Base-by-base conservation (phyloP, 2,888 invertebrate species). In the Eristalinus sepulchralis region DNA sequence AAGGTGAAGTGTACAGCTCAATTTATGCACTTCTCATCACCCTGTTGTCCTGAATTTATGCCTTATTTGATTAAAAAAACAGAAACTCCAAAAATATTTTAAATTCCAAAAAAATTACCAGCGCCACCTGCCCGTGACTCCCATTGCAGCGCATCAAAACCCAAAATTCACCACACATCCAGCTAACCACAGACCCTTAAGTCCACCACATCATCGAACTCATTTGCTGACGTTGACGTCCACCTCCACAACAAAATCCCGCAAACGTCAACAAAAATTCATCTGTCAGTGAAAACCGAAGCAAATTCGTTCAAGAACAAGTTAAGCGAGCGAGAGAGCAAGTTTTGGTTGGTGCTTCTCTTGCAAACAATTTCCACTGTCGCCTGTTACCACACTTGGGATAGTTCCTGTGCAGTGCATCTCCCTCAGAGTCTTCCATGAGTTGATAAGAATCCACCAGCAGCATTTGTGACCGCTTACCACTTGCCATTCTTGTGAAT, bases 201-300 rank as follows among this genome's bases (percentile, higher is more conserved):
- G 31, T 22, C 66, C 68, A 86, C 86, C 86, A 86, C 83, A 83
- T 86, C 86, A 86, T 60, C 86, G 55, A 10, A 36, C 36, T 1
- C 62, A 31, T 55, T 83, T 75, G 86, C 70, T 86, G 86, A 86
- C 86, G 86, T 86, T 86, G 83, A 82, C 77, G 57, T 64, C 55
- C 72, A 59, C 73, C 59, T 39, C 47, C 39, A 66, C 86, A 83
- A 77, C 82, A 83, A 82, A 77, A 75, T 67, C 17, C 39, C 53
- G 62, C 59, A 86, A 83, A 86, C 86, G 83, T 86, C 86, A 83
- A 83, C 86, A 79, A 57, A 47, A 78, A 70, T 70, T 62, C 33
- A 75, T 36, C 86, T 79, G 83, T 83, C 86, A 86, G 72, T 66
- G 57, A 75, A 81, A 76, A 68, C 57, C 60, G 13, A 36, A 64